A percentile compares a stretch with the other conserved stretches of the same genome.
Conservation (phyloP, 2,888 invertebrate genomes). For the Deilephila porcellus region DNA sequence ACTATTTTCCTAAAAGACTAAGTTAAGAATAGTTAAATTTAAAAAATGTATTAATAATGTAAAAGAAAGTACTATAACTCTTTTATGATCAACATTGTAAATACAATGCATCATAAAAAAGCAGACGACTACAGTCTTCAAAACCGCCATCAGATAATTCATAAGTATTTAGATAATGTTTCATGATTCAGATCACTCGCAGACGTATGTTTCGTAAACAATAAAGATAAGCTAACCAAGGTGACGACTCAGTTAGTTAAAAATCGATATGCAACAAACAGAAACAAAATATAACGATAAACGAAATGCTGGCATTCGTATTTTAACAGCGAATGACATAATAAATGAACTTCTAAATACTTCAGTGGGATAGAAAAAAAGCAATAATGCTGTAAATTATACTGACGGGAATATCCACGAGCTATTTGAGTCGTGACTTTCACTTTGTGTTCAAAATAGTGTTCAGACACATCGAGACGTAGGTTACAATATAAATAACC, state of each 20-base stretch:
- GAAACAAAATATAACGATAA: neutral
- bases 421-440: slow-evolving; percentile 57
- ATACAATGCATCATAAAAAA: slow-evolving; percentile 1
- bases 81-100: neutral
- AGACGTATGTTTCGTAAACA: slow-evolving; percentile 3
- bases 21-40: neutral
- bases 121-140: neutral
- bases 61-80: neutral
- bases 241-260: neutral
- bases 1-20: too few relatives aligned
- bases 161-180: slow-evolving; percentile 17
- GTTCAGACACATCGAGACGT: slow-evolving; percentile 50
- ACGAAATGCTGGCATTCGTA: neutral
- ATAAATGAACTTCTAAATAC: slow-evolving; percentile 32
- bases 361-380: slow-evolving; percentile 26
- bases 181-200: neutral
- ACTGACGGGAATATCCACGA: slow-evolving; percentile 37
- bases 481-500: slow-evolving; percentile 51
- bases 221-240: slow-evolving; percentile 11
- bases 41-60: neutral
- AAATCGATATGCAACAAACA: neutral
- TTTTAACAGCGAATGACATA: neutral
- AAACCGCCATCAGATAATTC: slow-evolving; percentile 1
- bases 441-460: slow-evolving; percentile 62
- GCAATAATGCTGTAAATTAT: slow-evolving; percentile 34